Conservation (phyloP, 2,888 invertebrate species). For the Melieria crassipennis region DNA sequence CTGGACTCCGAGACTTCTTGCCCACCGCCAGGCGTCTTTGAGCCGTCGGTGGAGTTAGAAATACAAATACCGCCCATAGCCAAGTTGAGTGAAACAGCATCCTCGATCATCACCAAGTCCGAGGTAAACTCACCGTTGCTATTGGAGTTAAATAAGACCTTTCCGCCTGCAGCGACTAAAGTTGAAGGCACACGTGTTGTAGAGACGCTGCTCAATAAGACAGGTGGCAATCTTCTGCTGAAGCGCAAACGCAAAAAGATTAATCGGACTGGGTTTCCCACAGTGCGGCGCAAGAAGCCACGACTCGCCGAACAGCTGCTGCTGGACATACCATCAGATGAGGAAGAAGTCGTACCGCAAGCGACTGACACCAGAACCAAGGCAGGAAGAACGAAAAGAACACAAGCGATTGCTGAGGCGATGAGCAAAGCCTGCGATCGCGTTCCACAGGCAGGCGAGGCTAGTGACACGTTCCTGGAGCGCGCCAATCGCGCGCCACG, state of each 20-base stretch:
- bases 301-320: conserved; percentile 58
- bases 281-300: conserved; percentile 83
- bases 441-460: conserved; percentile 76
- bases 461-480: conserved; percentile 74
- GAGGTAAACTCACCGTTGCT: conserved; percentile 66
- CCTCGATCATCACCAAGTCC: conserved; percentile 66
- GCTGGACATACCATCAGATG: conserved; percentile 38
- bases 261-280: conserved; percentile 89
- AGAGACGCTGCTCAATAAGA: conserved; percentile 62
- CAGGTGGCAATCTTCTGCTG: conserved; percentile 63
- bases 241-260: conserved; percentile 78
- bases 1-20: conserved; percentile 50
- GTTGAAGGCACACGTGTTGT: conserved; percentile 53
- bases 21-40: conserved; percentile 76
- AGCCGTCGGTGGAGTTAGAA: conserved; percentile 75
- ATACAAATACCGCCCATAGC: conserved; percentile 72
- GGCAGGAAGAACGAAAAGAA: background rate
- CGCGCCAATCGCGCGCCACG: conserved; percentile 68
- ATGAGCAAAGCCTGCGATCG: conserved; percentile 68
- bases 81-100: conserved; percentile 66
- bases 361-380: background rate
- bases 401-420: background rate
- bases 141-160: conserved; percentile 50
- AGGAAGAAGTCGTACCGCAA: conserved; percentile 13
- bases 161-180: conserved; percentile 33